Conservation (phyloP, 2,113 vertebrate species). For the Ginglymostoma cirratum region DNA sequence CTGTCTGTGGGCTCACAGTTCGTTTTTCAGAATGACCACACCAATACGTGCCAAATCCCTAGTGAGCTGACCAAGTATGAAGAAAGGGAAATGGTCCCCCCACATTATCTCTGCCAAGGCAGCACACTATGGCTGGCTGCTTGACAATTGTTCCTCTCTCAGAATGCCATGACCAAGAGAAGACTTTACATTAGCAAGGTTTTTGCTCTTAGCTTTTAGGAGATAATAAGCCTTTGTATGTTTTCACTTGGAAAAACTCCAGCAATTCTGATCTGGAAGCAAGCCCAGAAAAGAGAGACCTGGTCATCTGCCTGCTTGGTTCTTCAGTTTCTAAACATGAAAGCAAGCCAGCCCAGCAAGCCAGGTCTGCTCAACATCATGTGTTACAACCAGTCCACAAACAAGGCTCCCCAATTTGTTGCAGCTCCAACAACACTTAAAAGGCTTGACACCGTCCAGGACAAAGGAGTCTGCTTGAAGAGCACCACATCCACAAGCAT, state of each 20-base stretch:
- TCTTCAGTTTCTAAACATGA: background rate
- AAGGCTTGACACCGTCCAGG: too few relatives aligned
- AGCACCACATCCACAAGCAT: too few relatives aligned
- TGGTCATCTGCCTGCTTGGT: background rate
- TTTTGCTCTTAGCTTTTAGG: background rate
- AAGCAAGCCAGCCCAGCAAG: background rate
- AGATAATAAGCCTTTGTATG: background rate
- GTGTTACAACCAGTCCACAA: too few relatives aligned
- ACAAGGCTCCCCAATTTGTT: too few relatives aligned
- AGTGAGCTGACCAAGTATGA: background rate
- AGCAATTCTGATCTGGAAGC: background rate
- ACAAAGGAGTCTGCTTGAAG: too few relatives aligned
- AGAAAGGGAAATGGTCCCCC: background rate
- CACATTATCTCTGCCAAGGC: background rate
- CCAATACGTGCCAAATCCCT: background rate
- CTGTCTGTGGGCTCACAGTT: background rate
- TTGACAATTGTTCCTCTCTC: background rate
- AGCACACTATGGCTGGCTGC: background rate
- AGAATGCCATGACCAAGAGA: background rate
- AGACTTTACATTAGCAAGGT: background rate
- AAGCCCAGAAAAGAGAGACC: background rate
- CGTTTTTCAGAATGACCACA: background rate
- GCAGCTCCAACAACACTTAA: too few relatives aligned
- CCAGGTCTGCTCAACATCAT: background rate
- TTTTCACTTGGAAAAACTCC: background rate